Conservation (phyloP, 2,113 vertebrate species). For the Atrichornis clamosus region DNA sequence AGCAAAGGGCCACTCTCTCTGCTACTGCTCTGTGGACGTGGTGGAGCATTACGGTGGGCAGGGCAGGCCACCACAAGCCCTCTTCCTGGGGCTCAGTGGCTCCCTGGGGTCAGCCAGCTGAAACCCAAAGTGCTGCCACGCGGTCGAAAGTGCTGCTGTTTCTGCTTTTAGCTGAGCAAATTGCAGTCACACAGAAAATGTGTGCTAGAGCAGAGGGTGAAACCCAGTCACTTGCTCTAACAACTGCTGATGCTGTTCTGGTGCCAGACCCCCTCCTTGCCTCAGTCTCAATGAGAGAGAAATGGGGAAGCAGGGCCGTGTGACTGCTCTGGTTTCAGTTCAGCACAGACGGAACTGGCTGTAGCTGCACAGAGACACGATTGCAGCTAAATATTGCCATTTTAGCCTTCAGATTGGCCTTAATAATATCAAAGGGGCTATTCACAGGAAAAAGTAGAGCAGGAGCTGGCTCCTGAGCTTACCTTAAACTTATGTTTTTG, state of each 20-base stretch:
- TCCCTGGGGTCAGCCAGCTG: background rate
- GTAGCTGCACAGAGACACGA: background rate
- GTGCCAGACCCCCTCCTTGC: background rate
- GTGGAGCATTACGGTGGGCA: fast-evolving
- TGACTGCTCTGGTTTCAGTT: slow-evolving; percentile 28
- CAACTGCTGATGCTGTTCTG: background rate
- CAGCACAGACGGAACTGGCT: background rate
- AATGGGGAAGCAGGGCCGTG: background rate
- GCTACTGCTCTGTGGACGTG: background rate
- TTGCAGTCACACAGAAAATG: background rate
- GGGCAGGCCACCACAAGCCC: background rate
- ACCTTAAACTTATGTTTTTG: background rate
- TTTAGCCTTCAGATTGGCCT: background rate
- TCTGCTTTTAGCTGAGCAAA: slow-evolving; percentile 10
- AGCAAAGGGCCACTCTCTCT: background rate
- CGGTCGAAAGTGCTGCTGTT: background rate
- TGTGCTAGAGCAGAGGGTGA: background rate
- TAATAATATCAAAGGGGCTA: background rate
- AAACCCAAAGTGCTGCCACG: fast-evolving
- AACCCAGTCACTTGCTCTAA: background rate
- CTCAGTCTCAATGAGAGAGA: background rate
- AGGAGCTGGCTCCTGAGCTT: background rate
- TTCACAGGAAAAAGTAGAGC: background rate
- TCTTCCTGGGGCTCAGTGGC: background rate
- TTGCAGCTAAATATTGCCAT: background rate